Percentiles rank a stretch among this genome's conserved stretches.
These are phyloP conservation scores for Halictus quadricinctus DNA, from an alignment of 2,888 invertebrate genomes.

Conservation along the genomic window DNA sequence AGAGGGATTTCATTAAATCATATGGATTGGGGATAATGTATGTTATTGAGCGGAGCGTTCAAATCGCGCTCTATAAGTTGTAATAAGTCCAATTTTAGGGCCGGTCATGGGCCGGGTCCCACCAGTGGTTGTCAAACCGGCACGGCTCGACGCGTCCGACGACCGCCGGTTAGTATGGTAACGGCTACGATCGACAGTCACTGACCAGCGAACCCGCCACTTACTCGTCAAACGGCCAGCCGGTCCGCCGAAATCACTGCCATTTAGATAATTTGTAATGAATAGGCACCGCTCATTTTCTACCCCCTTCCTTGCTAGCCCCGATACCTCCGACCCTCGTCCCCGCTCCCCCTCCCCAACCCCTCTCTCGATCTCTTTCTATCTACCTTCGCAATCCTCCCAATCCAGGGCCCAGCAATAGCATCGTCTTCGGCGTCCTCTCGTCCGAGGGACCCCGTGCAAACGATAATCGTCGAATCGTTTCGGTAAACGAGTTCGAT, in stretches of 20 bases:
- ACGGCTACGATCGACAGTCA: conserved; percentile 68
- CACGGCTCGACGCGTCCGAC: background rate
- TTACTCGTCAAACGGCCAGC: conserved; percentile 82
- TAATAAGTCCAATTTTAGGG: conserved; percentile 83
- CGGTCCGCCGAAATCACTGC: conserved; percentile 84
- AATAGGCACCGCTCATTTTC: conserved; percentile 82
- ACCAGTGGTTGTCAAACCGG: conserved; percentile 77
- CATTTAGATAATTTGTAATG: conserved; percentile 86
- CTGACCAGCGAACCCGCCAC: conserved; percentile 81
- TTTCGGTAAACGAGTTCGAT: conserved; percentile 8
- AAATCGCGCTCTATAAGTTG: conserved; percentile 83
- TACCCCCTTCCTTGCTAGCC: conserved; percentile 56
- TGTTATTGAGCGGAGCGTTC: conserved; percentile 82
- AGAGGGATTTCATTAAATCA: conserved; percentile 83
- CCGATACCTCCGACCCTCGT: conserved; percentile 10
- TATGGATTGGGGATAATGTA: conserved; percentile 82
- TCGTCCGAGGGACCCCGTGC: conserved; percentile 17
- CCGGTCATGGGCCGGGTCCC: conserved; percentile 79
- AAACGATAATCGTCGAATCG: conserved; percentile 18
- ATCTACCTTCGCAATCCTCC: conserved; percentile 30
- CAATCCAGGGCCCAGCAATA: conserved; percentile 38
- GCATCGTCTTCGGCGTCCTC: conserved; percentile 37
- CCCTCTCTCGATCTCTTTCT: background rate
- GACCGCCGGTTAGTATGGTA: background rate
- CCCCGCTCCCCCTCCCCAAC: conserved; percentile 27